These are phyloP conservation scores for Oeneis ivallda DNA, from an alignment of 2,888 invertebrate genomes.

Conservation along the genomic window DNA sequence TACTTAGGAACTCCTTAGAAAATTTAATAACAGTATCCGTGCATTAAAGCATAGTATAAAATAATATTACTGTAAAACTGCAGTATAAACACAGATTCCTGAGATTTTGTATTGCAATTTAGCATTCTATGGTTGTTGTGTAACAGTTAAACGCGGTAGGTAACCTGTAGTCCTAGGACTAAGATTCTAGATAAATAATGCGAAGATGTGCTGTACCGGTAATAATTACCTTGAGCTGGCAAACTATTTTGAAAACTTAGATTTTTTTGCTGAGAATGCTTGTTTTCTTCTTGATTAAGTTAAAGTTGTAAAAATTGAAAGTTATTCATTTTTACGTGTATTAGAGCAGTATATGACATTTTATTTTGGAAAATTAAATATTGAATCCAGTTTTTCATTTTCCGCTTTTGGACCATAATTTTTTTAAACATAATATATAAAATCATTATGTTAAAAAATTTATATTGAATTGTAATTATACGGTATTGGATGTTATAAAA, in stretches of 20 bases:
- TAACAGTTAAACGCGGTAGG: conserved; percentile 10
- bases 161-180: neutral
- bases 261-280: neutral
- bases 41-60: neutral
- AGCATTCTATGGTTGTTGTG: neutral
- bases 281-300: no score
- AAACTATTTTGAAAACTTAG: neutral
- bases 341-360: no score
- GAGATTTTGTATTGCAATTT: neutral
- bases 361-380: no score
- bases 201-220: neutral
- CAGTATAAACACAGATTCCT: neutral
- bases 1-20: neutral
- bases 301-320: neutral
- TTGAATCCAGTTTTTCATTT: neutral
- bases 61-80: conserved; percentile 2
- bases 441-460: no score
- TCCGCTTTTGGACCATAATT: no score
- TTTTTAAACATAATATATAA: no score
- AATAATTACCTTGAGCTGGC: neutral
- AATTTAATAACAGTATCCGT: neutral
- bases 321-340: neutral
- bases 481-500: no score
- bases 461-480: no score
- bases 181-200: neutral